Evolutionary conservation across 2,797 vertebrate genomes (phyloP).

Genomic region (Characodon lateralis): DNA sequence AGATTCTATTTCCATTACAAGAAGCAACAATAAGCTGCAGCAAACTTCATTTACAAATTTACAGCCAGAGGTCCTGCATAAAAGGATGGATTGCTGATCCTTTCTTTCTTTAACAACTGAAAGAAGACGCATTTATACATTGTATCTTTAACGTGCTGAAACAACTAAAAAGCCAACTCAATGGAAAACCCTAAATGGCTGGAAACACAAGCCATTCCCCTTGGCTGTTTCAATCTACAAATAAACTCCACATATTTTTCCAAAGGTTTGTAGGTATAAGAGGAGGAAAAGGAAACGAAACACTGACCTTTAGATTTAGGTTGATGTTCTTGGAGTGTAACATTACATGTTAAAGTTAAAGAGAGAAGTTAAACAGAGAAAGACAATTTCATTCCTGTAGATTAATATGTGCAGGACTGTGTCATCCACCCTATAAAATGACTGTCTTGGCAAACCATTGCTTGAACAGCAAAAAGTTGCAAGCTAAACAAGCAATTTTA

Average conservation of each 20-base stretch:
- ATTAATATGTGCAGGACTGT: no score
- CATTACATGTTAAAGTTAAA: not conserved
- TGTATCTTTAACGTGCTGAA: conserved; percentile 60
- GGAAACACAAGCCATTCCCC: conserved; percentile 74
- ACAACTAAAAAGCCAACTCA: conserved; percentile 51
- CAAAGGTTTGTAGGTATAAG: conserved; percentile 68
- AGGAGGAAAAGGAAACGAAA: conserved; percentile 25
- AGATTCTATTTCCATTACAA: conserved; percentile 15
- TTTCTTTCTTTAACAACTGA: conserved; percentile 9
- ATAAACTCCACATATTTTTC: conserved; percentile 80
- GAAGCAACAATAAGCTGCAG: conserved; percentile 4
- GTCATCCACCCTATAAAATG: not conserved
- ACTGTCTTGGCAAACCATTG: no score
- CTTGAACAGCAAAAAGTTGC: not conserved
- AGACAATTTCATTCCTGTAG: not conserved
- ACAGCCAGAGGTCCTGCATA: conserved; percentile 10
- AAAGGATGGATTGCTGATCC: not conserved
- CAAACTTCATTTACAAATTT: conserved; percentile 10
- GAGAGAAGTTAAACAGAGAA: not conserved
- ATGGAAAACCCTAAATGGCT: conserved; percentile 72
- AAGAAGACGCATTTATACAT: conserved; percentile 32
- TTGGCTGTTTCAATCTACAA: conserved; percentile 75
- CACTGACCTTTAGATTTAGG: conserved; percentile 55
- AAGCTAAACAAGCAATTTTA: not conserved
- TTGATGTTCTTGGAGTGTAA: conserved; percentile 12